Evolutionary conservation across 2,113 vertebrate species (phyloP).

Genomic region (Urocynchramus pylzowi): DNA sequence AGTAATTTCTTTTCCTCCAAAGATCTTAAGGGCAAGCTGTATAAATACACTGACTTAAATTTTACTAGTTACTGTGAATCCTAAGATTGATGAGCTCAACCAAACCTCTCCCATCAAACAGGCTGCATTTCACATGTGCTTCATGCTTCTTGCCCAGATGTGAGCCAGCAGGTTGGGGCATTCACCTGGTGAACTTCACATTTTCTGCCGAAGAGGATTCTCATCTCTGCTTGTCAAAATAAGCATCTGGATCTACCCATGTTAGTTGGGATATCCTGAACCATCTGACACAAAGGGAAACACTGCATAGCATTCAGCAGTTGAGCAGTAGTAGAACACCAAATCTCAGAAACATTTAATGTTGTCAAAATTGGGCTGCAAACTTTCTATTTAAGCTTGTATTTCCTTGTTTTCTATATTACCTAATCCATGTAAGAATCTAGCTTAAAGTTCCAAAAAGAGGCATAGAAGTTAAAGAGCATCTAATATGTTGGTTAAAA

Average conservation of each 20-base stretch:
- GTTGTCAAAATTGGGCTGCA: neutral
- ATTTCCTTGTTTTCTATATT: neutral
- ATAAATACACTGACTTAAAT: neutral
- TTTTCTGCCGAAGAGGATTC: neutral
- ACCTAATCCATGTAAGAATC: neutral
- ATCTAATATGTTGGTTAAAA: neutral
- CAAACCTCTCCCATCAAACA: neutral
- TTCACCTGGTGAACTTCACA: neutral
- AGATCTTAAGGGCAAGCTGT: neutral
- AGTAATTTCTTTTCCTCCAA: neutral
- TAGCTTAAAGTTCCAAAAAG: neutral
- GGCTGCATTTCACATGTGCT: neutral
- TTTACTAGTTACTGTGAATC: neutral
- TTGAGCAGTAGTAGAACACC: neutral
- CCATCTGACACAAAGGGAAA: neutral
- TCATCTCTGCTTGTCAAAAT: neutral
- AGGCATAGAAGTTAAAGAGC: neutral
- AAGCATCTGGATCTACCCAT: neutral
- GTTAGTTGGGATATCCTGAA: neutral
- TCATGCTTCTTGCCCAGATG: neutral
- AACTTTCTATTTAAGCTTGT: neutral
- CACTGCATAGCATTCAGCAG: neutral
- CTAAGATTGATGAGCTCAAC: neutral
- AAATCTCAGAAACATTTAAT: neutral
- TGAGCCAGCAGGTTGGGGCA: neutral